Base-by-base conservation (phyloP, 2,797 vertebrate species). In the Smutsia gigantea region DNA sequence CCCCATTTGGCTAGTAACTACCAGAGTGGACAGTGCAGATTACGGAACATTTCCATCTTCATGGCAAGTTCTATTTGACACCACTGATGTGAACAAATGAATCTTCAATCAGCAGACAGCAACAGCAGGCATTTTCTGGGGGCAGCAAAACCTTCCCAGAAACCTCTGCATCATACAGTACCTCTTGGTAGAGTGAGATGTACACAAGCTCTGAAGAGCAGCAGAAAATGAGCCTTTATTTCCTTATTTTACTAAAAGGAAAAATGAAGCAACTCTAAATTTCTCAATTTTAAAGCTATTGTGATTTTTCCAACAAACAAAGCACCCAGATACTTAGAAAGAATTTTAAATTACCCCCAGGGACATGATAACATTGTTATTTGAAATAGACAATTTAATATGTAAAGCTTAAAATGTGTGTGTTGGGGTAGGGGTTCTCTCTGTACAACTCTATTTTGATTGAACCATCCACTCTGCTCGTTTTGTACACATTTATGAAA, bases 251-350 rank as follows among this genome's bases (percentile, higher is more conserved):
- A 85, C 64, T 39, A 71, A 68, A 91, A 59, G 72, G 23, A 63
- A 94, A 95, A 78, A 68, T 18, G 46, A 85, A 89, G 55, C 49
- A 79, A 69, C 37, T 95, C 79, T 82, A 94, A 87, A 93, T 84
- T 83, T 78, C 42, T 39, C 34, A 57, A 17, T 83, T 78, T 86
- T 77, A 83, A 93, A 51, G 51, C 37, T 49, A 31, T 18, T 87
- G 10, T 93, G 64, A 90, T 37, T 89, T 82, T 49, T 37, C 57
- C 42, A 59, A n/a, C 75, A 69, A 81, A 75, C 77, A 91, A 86
- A 82, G n/a, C 7, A 89, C 4, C 23, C 27, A 68, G 74, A 31
- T 86, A 61, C 68, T 77, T 71, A 37, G 14, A 8, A 68, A 77
- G 29, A 63, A 59, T 51, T 87, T 86, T 82, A 72, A 72, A 86